phyloP scores from a whole-genome alignment of 2,113 vertebrate genomes.

The Bombycilla garrulus region DNA sequence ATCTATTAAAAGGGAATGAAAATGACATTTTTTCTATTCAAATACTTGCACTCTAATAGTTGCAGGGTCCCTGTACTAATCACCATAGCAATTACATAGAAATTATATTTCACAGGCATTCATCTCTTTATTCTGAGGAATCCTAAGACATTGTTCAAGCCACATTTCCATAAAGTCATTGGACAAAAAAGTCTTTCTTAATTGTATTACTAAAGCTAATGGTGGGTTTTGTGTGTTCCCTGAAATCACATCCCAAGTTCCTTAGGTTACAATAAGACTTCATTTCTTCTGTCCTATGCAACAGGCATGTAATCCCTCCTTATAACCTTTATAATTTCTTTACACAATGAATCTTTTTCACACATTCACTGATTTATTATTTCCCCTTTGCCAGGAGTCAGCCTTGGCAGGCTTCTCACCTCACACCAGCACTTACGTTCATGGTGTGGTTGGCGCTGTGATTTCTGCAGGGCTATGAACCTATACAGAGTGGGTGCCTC shows the following conservation, averaged over 20 bases:
- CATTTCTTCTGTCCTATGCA: not conserved
- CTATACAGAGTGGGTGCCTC: rapidly evolving
- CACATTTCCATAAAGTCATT: not conserved
- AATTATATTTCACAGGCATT: not conserved
- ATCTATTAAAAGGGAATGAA: not conserved
- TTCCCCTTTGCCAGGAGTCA: not conserved
- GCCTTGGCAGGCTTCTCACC: not conserved
- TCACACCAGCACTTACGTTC: not conserved
- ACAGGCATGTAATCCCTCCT: not conserved
- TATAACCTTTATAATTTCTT: not conserved
- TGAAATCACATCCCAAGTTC: not conserved
- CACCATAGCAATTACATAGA: not conserved
- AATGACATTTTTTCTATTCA: not conserved
- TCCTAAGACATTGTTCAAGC: not conserved
- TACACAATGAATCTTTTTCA: not conserved
- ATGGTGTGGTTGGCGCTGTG: rapidly evolving
- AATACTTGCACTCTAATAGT: not conserved
- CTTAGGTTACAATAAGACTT: not conserved
- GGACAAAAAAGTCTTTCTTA: not conserved
- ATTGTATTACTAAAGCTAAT: not conserved
- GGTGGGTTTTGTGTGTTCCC: not conserved
- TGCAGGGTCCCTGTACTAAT: not conserved
- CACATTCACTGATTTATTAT: not conserved
- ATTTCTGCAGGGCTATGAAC: not conserved
- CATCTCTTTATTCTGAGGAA: not conserved